Base-by-base conservation (phyloP, 1,140 invertebrate genomes). In the Drosophila nebulosa region DNA sequence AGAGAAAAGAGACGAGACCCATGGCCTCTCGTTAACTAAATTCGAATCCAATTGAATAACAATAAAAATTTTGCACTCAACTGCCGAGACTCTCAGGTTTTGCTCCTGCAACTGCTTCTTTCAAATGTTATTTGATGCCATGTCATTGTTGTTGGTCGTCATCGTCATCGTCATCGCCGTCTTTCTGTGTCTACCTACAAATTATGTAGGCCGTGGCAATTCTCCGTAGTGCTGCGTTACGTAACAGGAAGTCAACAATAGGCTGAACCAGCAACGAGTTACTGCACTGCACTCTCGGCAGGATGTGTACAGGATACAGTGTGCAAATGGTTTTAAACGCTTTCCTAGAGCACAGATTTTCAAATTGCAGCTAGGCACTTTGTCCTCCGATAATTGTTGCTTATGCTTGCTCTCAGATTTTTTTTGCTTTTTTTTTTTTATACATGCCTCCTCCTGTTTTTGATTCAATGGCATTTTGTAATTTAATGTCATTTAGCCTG, bases 31-130 rank as follows among this genome's bases (percentile, higher is more conserved):
- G 51, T 69, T 62, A 64, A 42, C 74, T 66, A 83, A 86, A 86
- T 84, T 90, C 88, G 83, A 90, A 90, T 90, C 79, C 88, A 90
- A 90, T 90, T 90, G 88, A 90, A 90, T 90, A 77, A 90, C 88
- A 90, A 90, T 90, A 83, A 90, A 90, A 89, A 83, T 42, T 59
- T 59, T 71, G 72, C 80, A 79, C 71, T 72, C 66, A 67, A 59
- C 60, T 69, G 64, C 64, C 50, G 9, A 21, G 39, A 3, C 16
- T 46, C 14, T 7, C 16, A 7, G 14, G 18, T 21, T 9, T 46
- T 55, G 52, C 26, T 55, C 7, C 26, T 53, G 24, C n/a, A 22
- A 30, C 53, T 55, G 26, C 26, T 35, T 30, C 53, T 66, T 24
- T 22, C 32, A 42, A 63, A 73, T 76, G 85, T 80, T 77, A 89